These are phyloP conservation scores for Theristicus caerulescens DNA, from an alignment of 2,113 vertebrate genomes.

Conservation along the genomic window DNA sequence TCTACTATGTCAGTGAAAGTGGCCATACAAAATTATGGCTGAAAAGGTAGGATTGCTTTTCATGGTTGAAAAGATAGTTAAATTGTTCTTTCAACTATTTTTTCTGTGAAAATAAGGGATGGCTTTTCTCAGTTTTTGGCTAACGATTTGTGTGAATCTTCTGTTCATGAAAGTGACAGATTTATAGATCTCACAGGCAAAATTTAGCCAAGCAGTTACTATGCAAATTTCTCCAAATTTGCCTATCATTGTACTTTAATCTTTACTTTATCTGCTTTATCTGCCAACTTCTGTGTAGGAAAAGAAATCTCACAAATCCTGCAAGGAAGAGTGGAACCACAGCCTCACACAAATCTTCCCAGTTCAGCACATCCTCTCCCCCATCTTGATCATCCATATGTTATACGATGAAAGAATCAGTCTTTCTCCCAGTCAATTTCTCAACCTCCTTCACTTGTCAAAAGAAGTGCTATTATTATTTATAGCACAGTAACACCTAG, in stretches of 20 bases:
- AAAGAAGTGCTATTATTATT: conserved; percentile 17
- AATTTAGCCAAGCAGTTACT: neutral
- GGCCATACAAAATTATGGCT: neutral
- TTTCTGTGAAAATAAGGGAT: neutral
- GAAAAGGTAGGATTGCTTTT: neutral
- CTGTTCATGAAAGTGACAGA: neutral
- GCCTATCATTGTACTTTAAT: neutral
- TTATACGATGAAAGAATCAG: neutral
- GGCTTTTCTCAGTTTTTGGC: neutral
- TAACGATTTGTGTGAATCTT: conserved; percentile 1
- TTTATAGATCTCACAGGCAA: neutral
- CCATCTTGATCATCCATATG: neutral
- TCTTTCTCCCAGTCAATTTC: neutral
- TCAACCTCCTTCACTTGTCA: neutral
- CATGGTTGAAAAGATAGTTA: neutral
- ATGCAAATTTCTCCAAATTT: conserved; percentile 15
- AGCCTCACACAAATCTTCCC: neutral
- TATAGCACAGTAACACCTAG: neutral
- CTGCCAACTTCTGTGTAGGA: neutral
- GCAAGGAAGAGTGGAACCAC: neutral
- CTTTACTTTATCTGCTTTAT: neutral
- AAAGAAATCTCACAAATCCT: neutral
- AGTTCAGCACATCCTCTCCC: neutral
- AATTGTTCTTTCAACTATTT: neutral
- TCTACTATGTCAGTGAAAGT: neutral